A percentile compares a stretch with the other conserved stretches of the same genome.
Conservation (phyloP, 2,113 vertebrate genomes). For the Hipposideros armiger region DNA sequence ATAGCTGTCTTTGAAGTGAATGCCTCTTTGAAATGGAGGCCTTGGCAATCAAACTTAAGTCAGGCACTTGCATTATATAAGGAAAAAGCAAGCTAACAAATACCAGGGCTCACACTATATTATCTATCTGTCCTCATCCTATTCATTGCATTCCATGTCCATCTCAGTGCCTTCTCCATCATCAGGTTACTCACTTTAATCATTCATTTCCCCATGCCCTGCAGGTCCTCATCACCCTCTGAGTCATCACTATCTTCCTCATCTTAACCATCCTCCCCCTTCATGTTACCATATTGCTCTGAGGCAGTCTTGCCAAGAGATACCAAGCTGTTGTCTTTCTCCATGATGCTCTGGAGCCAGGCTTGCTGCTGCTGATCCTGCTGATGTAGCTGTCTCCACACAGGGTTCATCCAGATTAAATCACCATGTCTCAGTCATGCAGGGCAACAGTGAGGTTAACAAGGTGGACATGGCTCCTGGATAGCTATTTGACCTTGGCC, state of each 20-base stretch:
- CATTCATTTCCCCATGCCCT: slow-evolving; percentile 95
- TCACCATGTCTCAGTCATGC: slow-evolving; percentile 91
- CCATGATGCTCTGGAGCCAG: slow-evolving; percentile 93
- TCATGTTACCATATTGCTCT: slow-evolving; percentile 89
- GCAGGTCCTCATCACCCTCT: slow-evolving; percentile 93
- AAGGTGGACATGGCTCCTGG: slow-evolving; percentile 88
- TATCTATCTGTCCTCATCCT: slow-evolving; percentile 94
- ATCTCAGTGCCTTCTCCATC: slow-evolving; percentile 94
- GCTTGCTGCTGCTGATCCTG: slow-evolving; percentile 93
- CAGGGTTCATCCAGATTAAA: slow-evolving; percentile 92
- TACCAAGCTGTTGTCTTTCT: slow-evolving; percentile 93
- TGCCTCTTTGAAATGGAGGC: neutral
- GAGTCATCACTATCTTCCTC: slow-evolving; percentile 93
- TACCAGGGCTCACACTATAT: neutral
- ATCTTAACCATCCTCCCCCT: slow-evolving; percentile 92
- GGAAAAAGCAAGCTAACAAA: neutral
- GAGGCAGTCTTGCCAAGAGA: slow-evolving; percentile 92
- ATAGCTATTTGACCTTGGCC: neutral
- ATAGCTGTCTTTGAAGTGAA: neutral
- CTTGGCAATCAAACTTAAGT: neutral
- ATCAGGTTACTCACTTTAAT: slow-evolving; percentile 92
- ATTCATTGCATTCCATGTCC: slow-evolving; percentile 92
- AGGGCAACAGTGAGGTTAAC: slow-evolving; percentile 90
- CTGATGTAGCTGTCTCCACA: slow-evolving; percentile 90
- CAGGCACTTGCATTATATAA: neutral